Percentiles rank a stretch among this genome's conserved stretches.
These are phyloP conservation scores for Thereuonema tuberculata DNA, from an alignment of 1,140 invertebrate genomes.

Conservation along the genomic window DNA sequence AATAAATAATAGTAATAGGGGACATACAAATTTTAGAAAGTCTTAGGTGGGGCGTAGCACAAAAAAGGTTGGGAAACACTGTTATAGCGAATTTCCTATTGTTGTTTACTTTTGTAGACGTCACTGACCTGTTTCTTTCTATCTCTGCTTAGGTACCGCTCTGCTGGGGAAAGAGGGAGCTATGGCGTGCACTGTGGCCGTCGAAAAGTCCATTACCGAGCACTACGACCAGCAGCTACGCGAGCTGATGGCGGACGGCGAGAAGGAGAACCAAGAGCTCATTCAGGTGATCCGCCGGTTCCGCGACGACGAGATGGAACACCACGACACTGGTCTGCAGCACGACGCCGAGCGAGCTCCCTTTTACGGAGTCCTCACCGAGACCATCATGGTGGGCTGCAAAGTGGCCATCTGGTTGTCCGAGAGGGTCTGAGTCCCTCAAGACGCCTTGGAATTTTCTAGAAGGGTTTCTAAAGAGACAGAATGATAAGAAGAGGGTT, in stretches of 20 bases:
- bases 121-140: too few species aligned
- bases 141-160: constrained; percentile 44
- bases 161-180: constrained; percentile 87
- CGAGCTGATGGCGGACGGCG: constrained; percentile 49
- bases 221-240: constrained; percentile 98
- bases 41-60: too few species aligned
- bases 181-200: constrained; percentile 98
- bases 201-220: constrained; percentile 92
- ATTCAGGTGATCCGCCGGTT: constrained; percentile 64
- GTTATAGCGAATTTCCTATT: too few species aligned
- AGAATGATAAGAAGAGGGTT: too few species aligned
- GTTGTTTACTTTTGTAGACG: too few species aligned
- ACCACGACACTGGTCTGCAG: constrained; percentile 89
- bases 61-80: too few species aligned
- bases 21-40: too few species aligned
- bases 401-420: constrained; percentile 87
- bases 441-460: too few species aligned
- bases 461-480: too few species aligned
- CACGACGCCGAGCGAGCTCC: constrained; percentile 89
- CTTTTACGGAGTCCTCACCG: constrained; percentile 68
- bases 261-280: constrained; percentile 40
- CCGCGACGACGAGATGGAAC: constrained; percentile 95
- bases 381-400: constrained; percentile 83
- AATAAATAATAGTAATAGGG: too few species aligned
- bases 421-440: constrained; percentile 72